Evolutionary conservation across 2,113 vertebrate genomes (phyloP).

Genomic region (Chelonoidis abingdonii): DNA sequence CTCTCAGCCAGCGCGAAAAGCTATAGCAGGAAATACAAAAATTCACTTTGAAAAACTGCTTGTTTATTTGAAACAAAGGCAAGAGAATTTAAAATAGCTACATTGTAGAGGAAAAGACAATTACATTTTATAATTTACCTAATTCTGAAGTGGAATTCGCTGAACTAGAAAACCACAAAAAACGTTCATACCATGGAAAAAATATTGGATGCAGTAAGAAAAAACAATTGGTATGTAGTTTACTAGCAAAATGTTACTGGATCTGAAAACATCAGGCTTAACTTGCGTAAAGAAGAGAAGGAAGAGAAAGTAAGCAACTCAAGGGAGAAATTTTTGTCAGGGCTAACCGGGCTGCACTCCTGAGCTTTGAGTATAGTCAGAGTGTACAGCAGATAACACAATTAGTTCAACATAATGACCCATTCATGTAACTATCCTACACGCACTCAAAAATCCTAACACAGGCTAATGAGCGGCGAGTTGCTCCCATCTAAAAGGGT

Average conservation of each 20-base stretch:
- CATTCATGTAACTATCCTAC: too few relatives aligned
- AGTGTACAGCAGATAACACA: too few relatives aligned
- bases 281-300: background rate
- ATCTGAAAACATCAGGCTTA: background rate
- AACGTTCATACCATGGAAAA: background rate
- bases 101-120: background rate
- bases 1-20: slow-evolving; percentile 92
- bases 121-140: background rate
- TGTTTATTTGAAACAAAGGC: background rate
- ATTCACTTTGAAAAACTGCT: background rate
- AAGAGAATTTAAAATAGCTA: background rate
- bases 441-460: too few relatives aligned
- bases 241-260: background rate
- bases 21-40: slow-evolving; percentile 70
- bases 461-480: too few relatives aligned
- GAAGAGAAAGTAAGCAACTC: fast-evolving
- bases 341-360: background rate
- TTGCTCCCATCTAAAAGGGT: too few relatives aligned
- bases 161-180: background rate
- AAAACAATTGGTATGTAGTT: background rate
- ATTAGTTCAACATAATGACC: too few relatives aligned
- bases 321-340: background rate
- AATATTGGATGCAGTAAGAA: background rate
- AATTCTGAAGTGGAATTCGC: background rate
- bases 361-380: background rate